A percentile compares a stretch with the other conserved stretches of the same genome.
phyloP scores from a whole-genome alignment of 2,113 vertebrate genomes.

The Callopanchax toddi region DNA sequence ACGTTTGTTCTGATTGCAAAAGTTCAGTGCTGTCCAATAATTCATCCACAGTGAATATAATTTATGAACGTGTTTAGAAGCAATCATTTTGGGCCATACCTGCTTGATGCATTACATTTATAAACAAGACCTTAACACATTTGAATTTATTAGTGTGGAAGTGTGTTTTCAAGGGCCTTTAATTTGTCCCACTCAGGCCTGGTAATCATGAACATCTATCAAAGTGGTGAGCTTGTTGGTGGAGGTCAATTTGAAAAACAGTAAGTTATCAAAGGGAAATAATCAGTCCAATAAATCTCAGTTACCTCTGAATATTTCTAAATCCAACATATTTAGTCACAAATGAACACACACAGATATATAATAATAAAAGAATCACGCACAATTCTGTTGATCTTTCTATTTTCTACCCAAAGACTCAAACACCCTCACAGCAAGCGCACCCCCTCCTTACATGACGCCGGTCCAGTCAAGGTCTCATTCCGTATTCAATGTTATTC shows the following conservation, averaged over 20 bases:
- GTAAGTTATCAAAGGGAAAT: not conserved
- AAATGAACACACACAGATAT: constrained; percentile 1
- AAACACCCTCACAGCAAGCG: constrained; percentile 12
- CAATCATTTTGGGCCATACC: not conserved
- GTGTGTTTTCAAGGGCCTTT: constrained; percentile 10
- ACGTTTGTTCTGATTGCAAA: not conserved
- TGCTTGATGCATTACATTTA: constrained; percentile 14
- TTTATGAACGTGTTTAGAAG: not conserved
- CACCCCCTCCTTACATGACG: constrained; percentile 16
- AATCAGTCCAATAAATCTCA: constrained; percentile 21
- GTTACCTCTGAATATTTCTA: constrained; percentile 18
- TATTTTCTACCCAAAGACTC: no score
- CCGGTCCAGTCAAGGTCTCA: constrained; percentile 70
- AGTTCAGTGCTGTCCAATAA: not conserved
- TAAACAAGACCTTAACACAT: not conserved
- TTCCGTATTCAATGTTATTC: constrained; percentile 64
- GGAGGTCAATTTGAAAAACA: constrained; percentile 15
- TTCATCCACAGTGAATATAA: not conserved
- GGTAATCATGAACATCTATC: constrained; percentile 33
- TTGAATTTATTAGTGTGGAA: constrained; percentile 3
- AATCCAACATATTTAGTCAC: not conserved
- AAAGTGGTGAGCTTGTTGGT: constrained; percentile 6
- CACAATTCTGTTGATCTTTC: constrained; percentile 4
- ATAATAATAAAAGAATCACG: not conserved
- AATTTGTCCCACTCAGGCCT: constrained; percentile 12